These are phyloP conservation scores for Julus scanicus DNA, from an alignment of 2,888 invertebrate species.

Conservation along the genomic window DNA sequence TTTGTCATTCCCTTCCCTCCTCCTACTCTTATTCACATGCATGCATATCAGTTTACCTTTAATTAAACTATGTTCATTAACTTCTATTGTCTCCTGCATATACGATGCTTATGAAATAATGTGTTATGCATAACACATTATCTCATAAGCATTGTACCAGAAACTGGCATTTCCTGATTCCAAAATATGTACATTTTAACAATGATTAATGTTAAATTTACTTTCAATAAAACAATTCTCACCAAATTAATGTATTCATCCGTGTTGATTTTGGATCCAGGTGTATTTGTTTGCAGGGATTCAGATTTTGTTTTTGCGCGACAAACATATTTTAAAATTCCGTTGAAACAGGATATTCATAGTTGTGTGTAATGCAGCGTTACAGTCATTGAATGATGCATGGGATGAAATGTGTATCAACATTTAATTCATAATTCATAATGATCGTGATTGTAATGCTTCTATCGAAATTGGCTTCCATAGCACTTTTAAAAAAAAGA, in stretches of 20 bases:
- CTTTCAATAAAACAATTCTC: not conserved
- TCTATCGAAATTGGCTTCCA: not conserved
- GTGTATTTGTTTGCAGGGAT: not conserved
- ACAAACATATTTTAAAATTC: not conserved
- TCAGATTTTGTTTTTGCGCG: not conserved
- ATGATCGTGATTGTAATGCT: not conserved
- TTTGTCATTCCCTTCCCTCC: too few species aligned
- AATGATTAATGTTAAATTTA: not conserved
- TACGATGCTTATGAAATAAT: too few species aligned
- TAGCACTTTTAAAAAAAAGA: not conserved
- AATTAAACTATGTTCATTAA: too few species aligned
- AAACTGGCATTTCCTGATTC: not conserved
- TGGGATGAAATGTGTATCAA: not conserved
- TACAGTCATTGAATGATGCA: not conserved
- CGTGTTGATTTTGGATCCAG: not conserved
- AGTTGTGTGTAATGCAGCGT: not conserved
- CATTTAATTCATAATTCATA: not conserved
- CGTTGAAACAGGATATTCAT: conserved; percentile 1
- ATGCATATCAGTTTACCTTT: too few species aligned
- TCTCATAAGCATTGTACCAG: not conserved
- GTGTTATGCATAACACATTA: not conserved
- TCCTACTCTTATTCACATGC: too few species aligned
- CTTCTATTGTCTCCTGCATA: not conserved
- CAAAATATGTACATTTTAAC: not conserved
- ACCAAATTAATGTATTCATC: not conserved